Percentiles rank a stretch among this genome's conserved stretches.
phyloP scores from a whole-genome alignment of 2,113 vertebrate species.

The Mobula birostris region DNA sequence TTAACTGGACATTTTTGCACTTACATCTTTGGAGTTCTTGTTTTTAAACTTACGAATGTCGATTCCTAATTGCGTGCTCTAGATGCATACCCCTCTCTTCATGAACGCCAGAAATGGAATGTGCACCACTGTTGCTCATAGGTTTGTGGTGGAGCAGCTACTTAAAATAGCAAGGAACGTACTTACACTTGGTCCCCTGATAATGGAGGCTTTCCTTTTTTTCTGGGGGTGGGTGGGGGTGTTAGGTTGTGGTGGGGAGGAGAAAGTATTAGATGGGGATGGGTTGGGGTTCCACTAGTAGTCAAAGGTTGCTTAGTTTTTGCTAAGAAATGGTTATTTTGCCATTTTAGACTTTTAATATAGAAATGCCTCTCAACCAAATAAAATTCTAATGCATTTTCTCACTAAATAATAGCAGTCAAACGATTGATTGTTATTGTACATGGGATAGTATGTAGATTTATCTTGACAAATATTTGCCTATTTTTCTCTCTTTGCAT shows the following conservation, averaged over 20 bases:
- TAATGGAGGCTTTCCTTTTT: not conserved
- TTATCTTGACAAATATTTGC: not conserved
- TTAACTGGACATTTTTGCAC: conserved; percentile 22
- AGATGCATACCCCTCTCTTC: not conserved
- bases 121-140: not conserved
- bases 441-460: not conserved
- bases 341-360: not conserved
- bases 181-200: not conserved
- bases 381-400: not conserved
- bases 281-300: too few species aligned
- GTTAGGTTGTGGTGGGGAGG: too few species aligned
- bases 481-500: not conserved
- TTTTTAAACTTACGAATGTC: not conserved
- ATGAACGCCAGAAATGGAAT: not conserved
- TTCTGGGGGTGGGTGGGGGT: too few species aligned
- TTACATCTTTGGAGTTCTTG: conserved; percentile 5
- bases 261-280: too few species aligned
- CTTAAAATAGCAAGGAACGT: not conserved
- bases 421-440: not conserved
- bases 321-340: not conserved
- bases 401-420: not conserved
- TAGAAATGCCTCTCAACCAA: conserved; percentile 1
- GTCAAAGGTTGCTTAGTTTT: not conserved
- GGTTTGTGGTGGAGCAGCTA: not conserved
- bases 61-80: not conserved